phyloP scores from a whole-genome alignment of 2,797 vertebrate species.

The Delichon dasypus region DNA sequence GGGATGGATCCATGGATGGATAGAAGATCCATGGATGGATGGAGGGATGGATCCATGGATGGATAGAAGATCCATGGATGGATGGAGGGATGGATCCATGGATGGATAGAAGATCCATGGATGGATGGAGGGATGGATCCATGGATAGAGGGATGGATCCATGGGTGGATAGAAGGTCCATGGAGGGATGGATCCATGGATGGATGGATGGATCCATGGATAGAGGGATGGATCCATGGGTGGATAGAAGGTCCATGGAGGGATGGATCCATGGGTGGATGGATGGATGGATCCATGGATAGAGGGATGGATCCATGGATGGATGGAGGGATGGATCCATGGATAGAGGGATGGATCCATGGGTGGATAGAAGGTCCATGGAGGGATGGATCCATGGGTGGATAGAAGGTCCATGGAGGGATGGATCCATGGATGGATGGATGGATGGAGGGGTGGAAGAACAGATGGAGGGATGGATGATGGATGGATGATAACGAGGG shows the following conservation, averaged over 20 bases:
- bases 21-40: too few relatives aligned
- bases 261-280: too few relatives aligned
- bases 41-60: not conserved
- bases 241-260: too few relatives aligned
- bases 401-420: not conserved
- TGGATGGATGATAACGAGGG: rapidly evolving
- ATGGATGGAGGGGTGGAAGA: not conserved
- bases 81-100: not conserved
- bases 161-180: not conserved
- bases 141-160: not conserved
- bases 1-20: not conserved
- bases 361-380: too few relatives aligned
- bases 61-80: not conserved
- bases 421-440: not conserved
- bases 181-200: not conserved
- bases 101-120: too few relatives aligned
- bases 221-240: not conserved
- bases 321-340: not conserved
- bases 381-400: not conserved
- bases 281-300: too few relatives aligned
- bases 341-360: too few relatives aligned
- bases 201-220: too few relatives aligned
- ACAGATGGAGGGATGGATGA: not conserved
- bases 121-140: not conserved
- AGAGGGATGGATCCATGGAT: too few relatives aligned